Evolutionary conservation across 2,797 vertebrate species (phyloP), one percentile per base, ranked within the genome.

Genomic region (Acipenser ruthenus): DNA sequence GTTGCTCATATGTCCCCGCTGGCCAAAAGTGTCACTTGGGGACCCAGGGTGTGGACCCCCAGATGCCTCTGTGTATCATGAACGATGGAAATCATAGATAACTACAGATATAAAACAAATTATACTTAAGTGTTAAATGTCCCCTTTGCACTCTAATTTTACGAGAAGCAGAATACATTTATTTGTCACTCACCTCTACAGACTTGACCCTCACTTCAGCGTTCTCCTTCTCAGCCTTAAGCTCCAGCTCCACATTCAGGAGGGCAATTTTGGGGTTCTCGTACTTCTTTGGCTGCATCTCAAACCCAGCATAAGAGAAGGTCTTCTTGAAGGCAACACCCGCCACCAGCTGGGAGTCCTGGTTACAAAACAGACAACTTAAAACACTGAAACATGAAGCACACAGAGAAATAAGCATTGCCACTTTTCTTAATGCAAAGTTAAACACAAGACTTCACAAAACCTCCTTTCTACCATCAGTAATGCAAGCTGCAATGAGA

Each of bases 321-420:
- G 97, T 99, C 80, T 99, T 99, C 87, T 99, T 99, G 74, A 99
- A 99, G 1, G 97, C 96, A 0, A 99, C 97, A 0, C 97, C 97
- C 0, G 91, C 87, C 61, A 99, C 86, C 77, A 99, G 80, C 68
- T 94, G 91, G 0, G 97, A 97, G 4, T 99, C 95, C 96, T 99
- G 78, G 0, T 1, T 7, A 47, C 47, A 50, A 47, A 0, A 50
- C 4, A 37, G 15, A 8, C 6, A n/a, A n/a, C 0, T 8, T 6
- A 61, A 8, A 60, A 6, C 23, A 13, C 49, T 11, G 56, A 9
- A 12, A n/a, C 7, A 50, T 7, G 50, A 68, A 51, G 10, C 5
- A 60, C 37, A 48, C 48, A 65, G 50, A 37, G 8, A 13, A 50
- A 68, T 47, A 49, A 37, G 37, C 37, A 37, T 5, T 37, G 37